Evolutionary conservation across 2,888 invertebrate genomes (phyloP).

Genomic region (Caenorhabditis sp.): DNA sequence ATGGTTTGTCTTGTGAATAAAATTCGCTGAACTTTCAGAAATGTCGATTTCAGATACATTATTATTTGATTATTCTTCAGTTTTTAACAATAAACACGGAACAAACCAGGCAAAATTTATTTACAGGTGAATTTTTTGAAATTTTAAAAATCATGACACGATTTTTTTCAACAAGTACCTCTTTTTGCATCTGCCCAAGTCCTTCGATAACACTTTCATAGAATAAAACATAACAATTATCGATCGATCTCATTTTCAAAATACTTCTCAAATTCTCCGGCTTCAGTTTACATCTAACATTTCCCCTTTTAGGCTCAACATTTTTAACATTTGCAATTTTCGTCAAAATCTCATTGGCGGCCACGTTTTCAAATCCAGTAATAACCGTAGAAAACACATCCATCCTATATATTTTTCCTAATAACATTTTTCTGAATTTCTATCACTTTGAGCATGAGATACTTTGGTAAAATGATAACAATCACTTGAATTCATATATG

Average conservation of each 20-base stretch:
- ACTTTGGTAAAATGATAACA: neutral
- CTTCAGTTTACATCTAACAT: conserved; percentile 64
- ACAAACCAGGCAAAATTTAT: too few relatives aligned
- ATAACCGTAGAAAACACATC: conserved; percentile 65
- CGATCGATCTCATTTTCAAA: conserved; percentile 41
- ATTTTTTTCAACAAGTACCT: too few relatives aligned
- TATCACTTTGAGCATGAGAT: too few relatives aligned
- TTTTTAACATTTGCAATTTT: conserved; percentile 9
- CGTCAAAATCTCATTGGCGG: conserved; percentile 68
- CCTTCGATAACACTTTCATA: conserved; percentile 26
- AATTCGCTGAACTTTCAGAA: too few relatives aligned
- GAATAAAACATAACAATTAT: conserved; percentile 42
- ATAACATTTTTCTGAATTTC: too few relatives aligned
- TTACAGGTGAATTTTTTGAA: too few relatives aligned
- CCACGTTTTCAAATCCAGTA: conserved; percentile 73
- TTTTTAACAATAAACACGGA: too few relatives aligned
- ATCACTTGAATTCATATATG: neutral
- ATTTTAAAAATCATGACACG: too few relatives aligned
- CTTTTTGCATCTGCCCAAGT: conserved; percentile 24
- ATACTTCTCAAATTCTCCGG: conserved; percentile 19
- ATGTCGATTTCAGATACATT: too few relatives aligned
- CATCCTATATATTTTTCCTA: too few relatives aligned
- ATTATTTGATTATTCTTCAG: too few relatives aligned
- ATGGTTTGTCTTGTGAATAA: too few relatives aligned
- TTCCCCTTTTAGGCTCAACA: conserved; percentile 65